These are phyloP conservation scores for Nothoprocta pentlandii DNA, from an alignment of 2,113 vertebrate genomes.

Conservation along the genomic window DNA sequence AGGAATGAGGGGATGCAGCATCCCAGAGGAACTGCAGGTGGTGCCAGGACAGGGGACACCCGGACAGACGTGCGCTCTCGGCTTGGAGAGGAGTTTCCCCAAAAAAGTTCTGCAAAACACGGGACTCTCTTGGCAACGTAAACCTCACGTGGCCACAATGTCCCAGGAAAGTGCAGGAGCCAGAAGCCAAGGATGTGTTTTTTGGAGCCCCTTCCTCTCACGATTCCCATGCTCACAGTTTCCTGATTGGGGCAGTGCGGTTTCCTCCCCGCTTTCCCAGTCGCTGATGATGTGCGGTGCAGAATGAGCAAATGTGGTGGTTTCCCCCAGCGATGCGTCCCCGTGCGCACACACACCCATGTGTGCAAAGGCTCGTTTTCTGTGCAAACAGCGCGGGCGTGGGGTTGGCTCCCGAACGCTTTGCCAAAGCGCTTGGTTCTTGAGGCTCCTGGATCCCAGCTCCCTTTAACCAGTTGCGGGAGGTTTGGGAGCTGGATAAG, in stretches of 20 bases:
- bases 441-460: neutral
- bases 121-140: rapidly evolving
- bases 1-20: neutral
- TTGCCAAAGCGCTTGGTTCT: neutral
- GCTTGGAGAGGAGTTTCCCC: rapidly evolving
- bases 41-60: neutral
- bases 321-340: neutral
- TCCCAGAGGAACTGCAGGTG: rapidly evolving
- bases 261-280: neutral
- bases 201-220: neutral
- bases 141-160: neutral
- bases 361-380: neutral
- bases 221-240: neutral
- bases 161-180: neutral
- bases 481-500: neutral
- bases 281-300: rapidly evolving
- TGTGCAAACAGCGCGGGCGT: rapidly evolving
- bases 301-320: rapidly evolving
- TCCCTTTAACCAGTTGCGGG: neutral
- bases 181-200: neutral
- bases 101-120: neutral
- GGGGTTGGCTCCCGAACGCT: rapidly evolving
- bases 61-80: neutral
- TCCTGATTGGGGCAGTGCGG: neutral
- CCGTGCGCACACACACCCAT: neutral